A percentile compares a stretch with the other conserved stretches of the same genome.
phyloP scores from a whole-genome alignment of 2,797 vertebrate species.

The Bovichtus diacanthus region DNA sequence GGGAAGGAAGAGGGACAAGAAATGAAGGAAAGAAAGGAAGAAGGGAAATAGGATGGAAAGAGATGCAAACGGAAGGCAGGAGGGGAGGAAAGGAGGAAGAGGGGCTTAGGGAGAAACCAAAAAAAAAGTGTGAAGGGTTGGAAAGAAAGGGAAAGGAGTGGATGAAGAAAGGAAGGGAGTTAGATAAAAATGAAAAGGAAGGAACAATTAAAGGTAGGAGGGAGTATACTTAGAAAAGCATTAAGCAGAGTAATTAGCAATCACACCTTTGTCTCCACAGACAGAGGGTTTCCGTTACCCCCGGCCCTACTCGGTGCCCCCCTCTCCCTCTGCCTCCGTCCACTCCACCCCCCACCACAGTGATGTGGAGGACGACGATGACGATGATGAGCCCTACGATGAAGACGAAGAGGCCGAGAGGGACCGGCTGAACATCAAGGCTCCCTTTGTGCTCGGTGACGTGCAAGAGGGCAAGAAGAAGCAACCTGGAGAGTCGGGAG shows the following conservation, averaged over 20 bases:
- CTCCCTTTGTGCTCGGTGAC: slow-evolving; percentile 83
- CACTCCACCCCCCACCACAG: slow-evolving; percentile 94
- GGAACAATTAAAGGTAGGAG: neutral
- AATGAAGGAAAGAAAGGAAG: neutral
- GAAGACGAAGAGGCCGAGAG: slow-evolving; percentile 94
- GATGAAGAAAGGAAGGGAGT: neutral
- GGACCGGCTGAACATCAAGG: slow-evolving; percentile 93
- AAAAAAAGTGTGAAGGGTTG: no score
- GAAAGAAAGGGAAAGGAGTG: neutral
- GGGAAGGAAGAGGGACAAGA: neutral
- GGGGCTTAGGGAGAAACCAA: no score
- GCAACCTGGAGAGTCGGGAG: slow-evolving; percentile 86
- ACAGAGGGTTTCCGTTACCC: slow-evolving; percentile 93
- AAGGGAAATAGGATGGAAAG: no score
- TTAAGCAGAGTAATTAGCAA: neutral
- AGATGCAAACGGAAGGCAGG: no score
- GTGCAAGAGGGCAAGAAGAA: slow-evolving; percentile 85
- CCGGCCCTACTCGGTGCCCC: slow-evolving; percentile 92
- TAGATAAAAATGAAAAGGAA: neutral
- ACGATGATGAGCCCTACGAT: slow-evolving; percentile 90
- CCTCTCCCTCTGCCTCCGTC: slow-evolving; percentile 91
- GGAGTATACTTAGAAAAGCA: neutral
- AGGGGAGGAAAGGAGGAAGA: no score
- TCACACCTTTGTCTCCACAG: slow-evolving; percentile 72
- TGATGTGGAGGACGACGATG: slow-evolving; percentile 84